These are phyloP conservation scores for Napeogenes sylphis DNA, from an alignment of 2,888 invertebrate genomes.

Conservation along the genomic window DNA sequence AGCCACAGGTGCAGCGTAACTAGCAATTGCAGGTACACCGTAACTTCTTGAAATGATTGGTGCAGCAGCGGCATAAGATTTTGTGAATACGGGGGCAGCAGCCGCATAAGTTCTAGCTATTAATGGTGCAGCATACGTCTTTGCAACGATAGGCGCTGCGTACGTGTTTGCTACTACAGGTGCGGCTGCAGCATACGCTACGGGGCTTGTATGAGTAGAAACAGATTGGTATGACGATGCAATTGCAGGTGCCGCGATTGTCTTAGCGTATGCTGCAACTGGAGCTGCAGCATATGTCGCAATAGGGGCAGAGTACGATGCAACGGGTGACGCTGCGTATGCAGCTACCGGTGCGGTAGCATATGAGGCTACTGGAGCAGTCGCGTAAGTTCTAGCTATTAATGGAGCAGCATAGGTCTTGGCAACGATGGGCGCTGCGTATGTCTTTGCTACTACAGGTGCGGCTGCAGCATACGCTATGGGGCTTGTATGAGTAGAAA, in stretches of 20 bases:
- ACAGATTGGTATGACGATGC: constrained; percentile 38
- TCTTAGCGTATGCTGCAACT: constrained; percentile 33
- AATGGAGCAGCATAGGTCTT: constrained; percentile 40
- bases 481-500: constrained; percentile 33
- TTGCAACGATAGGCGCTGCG: constrained; percentile 55
- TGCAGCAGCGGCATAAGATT: constrained; percentile 35
- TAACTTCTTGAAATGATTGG: constrained; percentile 38
- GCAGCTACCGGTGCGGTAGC: constrained; percentile 42
- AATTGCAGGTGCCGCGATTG: constrained; percentile 60
- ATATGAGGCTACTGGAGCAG: constrained; percentile 32
- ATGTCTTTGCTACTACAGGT: constrained; percentile 54
- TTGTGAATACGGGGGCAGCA: constrained; percentile 33
- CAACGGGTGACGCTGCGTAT: constrained; percentile 60
- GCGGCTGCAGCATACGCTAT: constrained; percentile 53
- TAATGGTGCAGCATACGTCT: constrained; percentile 32
- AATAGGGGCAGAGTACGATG: constrained; percentile 35
- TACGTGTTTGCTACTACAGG: constrained; percentile 58
- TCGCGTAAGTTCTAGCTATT: constrained; percentile 30
- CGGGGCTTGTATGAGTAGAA: constrained; percentile 33
- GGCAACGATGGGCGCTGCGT: constrained; percentile 58
- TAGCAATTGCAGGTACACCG: constrained; percentile 41
- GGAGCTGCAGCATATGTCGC: constrained; percentile 39
- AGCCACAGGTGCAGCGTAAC: constrained; percentile 32
- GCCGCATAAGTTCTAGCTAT: constrained; percentile 29
- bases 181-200: constrained; percentile 53